Base-by-base conservation (phyloP, 2,113 vertebrate species). In the Piliocolobus tephrosceles region DNA sequence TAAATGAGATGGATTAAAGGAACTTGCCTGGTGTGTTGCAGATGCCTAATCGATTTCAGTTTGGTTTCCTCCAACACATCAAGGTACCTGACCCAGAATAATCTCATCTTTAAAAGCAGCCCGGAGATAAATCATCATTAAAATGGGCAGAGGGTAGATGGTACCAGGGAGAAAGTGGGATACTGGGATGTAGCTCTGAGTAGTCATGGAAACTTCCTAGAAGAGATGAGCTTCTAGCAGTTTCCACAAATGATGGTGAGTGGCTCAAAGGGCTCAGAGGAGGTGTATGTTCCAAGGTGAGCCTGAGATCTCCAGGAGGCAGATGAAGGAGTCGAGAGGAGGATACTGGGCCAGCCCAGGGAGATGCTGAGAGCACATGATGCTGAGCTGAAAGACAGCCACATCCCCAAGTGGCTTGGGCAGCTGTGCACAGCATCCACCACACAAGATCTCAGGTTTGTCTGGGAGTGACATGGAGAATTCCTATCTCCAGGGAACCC, bases 341-440 rank as follows among this genome's bases (percentile, higher is more conserved):
- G 23, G 70, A 27, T 1, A 0, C 35, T 47, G 58, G 43, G 7
- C 40, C 22, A 20, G 52, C 20, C 40, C n/a, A 16, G n/a, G 66
- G 50, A 14, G n/a, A 82, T 14, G 38, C 45, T 27, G 10, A 22
- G 38, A 47, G 32, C 32, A 20, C 0, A 40, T 25, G 70, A 17
- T 0, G 25, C 20, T 30, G 40, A 25, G 3, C 13, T 66, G 8
- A 14, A 35, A 43, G 55, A 27, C 17, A 27, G 20, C 50, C 1
- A 20, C 10, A 55, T 11, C 11, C 10, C 66, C 11, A 23, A 45
- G 43, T 10, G 55, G 47, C 35, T 88, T 0, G 1, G 9, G 11
- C 32, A 13, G 58, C 73, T 1, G 0, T 1, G 52, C n/a, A 47
- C 58, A 30, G 57, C 5, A 0, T 12, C 32, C 8, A 23, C 5